Evolutionary conservation across 2,888 invertebrate species (phyloP).

Genomic region (Pristionchus arcanus): DNA sequence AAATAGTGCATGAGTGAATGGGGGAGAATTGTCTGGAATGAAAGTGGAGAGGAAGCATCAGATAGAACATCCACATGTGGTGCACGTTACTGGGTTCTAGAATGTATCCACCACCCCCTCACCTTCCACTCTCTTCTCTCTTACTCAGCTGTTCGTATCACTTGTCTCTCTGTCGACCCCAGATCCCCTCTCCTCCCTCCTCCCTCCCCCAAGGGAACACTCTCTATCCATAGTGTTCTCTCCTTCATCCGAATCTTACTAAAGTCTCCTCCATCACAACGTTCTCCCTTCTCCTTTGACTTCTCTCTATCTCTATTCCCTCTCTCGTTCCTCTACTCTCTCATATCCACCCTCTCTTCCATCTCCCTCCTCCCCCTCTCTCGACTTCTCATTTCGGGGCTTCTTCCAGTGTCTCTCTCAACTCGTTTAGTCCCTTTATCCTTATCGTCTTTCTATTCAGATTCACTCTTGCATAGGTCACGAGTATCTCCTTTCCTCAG

Average conservation of each 20-base stretch:
- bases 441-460: constrained; percentile 11
- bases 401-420: constrained; percentile 45
- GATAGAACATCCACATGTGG: neutral
- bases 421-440: constrained; percentile 45
- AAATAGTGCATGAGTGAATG: neutral
- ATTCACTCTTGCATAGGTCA: constrained; percentile 1
- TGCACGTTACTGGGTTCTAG: neutral
- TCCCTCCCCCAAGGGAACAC: constrained; percentile 1
- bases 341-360: constrained; percentile 10
- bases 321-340: neutral
- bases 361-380: constrained; percentile 25
- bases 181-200: neutral
- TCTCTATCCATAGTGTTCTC: neutral
- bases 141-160: constrained; percentile 47
- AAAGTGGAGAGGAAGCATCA: neutral
- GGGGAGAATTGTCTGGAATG: constrained; percentile 3
- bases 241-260: constrained; percentile 19
- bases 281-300: constrained; percentile 11
- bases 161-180: constrained; percentile 22
- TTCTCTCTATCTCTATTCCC: constrained; percentile 10
- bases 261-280: constrained; percentile 17
- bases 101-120: too few relatives aligned
- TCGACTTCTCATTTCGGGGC: constrained; percentile 28
- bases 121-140: neutral
- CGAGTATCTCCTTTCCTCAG: constrained; percentile 9